phyloP scores from a whole-genome alignment of 2,113 vertebrate species.

The Bathybates hornii region DNA sequence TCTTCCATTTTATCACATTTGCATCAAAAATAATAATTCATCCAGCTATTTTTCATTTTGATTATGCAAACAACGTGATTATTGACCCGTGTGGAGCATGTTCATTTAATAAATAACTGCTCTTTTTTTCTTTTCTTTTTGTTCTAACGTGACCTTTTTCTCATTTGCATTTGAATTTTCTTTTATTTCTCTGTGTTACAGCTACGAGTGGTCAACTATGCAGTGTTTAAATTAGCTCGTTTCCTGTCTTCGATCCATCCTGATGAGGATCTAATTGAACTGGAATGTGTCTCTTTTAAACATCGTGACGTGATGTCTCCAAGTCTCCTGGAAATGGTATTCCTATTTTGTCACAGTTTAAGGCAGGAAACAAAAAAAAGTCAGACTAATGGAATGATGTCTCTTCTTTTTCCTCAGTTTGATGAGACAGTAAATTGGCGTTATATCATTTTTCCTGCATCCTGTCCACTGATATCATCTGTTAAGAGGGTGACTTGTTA shows the following conservation, averaged over 20 bases:
- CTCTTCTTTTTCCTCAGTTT: background rate
- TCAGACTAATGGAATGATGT: background rate
- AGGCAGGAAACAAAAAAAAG: background rate
- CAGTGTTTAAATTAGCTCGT: background rate
- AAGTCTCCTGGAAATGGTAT: background rate
- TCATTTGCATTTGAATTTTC: background rate
- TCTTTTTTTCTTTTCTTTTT: background rate
- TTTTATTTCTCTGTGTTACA: background rate
- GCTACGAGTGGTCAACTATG: background rate
- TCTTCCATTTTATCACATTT: background rate
- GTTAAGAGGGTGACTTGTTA: background rate
- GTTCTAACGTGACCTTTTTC: background rate
- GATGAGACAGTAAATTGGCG: background rate
- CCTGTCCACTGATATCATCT: background rate
- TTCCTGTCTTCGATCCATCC: background rate
- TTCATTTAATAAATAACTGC: background rate
- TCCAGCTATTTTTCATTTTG: background rate
- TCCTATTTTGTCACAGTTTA: background rate
- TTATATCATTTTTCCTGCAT: background rate
- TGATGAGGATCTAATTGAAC: conserved; percentile 2
- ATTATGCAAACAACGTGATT: background rate
- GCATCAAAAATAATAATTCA: background rate
- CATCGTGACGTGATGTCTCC: background rate
- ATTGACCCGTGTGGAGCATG: background rate
- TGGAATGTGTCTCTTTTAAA: background rate